Conservation (phyloP, 2,888 invertebrate genomes). For the Mamestra brassicae region DNA sequence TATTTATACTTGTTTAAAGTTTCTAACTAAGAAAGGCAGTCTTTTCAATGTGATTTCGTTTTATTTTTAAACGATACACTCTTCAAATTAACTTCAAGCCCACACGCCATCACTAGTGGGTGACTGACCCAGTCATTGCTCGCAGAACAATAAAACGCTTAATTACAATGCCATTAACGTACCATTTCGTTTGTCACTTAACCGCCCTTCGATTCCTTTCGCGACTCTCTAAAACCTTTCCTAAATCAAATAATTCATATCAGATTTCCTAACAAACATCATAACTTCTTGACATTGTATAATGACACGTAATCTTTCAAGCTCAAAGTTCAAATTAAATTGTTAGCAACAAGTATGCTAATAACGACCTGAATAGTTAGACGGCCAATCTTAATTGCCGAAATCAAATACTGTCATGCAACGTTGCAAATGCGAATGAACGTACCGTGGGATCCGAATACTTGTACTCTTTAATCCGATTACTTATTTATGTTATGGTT, state of each 20-base stretch:
- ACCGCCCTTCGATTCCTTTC: constrained; percentile 51
- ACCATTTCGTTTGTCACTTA: constrained; percentile 51
- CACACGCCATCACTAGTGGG: constrained; percentile 64
- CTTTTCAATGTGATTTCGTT: constrained; percentile 29
- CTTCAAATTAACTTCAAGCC: constrained; percentile 63
- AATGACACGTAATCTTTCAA: constrained; percentile 49
- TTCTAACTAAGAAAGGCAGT: constrained; percentile 18
- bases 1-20: constrained; percentile 4
- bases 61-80: constrained; percentile 60
- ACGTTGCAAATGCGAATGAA: constrained; percentile 46
- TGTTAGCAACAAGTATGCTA: constrained; percentile 53
- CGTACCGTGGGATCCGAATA: constrained; percentile 63
- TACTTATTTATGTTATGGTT: constrained; percentile 63
- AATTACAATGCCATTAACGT: constrained; percentile 66
- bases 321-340: constrained; percentile 53
- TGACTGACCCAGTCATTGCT: constrained; percentile 68
- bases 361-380: constrained; percentile 63
- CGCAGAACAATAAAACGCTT: constrained; percentile 68
- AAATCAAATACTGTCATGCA: constrained; percentile 58
- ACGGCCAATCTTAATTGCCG: constrained; percentile 61
- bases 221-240: constrained; percentile 38
- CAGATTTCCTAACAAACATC: constrained; percentile 37
- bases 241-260: constrained; percentile 47
- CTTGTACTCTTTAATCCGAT: constrained; percentile 60
- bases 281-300: constrained; percentile 14